Evolutionary conservation across 2,113 vertebrate species (phyloP).

Genomic region (Phalacrocorax brasilianus): DNA sequence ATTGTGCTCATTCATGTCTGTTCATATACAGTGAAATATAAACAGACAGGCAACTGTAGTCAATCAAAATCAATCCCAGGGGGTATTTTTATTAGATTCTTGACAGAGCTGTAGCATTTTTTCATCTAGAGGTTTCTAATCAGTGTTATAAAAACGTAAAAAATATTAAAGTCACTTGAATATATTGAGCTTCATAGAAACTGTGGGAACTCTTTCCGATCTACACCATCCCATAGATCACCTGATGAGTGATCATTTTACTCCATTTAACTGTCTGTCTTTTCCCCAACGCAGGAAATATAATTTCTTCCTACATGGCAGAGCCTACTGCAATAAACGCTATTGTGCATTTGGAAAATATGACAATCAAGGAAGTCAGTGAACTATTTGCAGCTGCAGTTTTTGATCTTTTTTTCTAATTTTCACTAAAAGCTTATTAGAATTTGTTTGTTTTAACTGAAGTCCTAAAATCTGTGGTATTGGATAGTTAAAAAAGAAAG

Average conservation of each 20-base stretch:
- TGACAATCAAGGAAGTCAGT: not conserved
- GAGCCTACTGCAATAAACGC: conserved; percentile 10
- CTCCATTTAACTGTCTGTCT: not conserved
- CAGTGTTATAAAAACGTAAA: conserved; percentile 17
- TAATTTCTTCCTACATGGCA: not conserved
- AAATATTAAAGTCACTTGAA: conserved; percentile 32
- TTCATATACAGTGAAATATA: conserved; percentile 42
- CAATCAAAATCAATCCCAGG: conserved; percentile 43
- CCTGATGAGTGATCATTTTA: not conserved
- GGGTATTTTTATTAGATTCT: conserved; percentile 48
- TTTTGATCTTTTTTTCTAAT: not conserved
- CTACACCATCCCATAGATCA: not conserved
- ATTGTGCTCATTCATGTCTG: not conserved
- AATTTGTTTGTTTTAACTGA: not conserved
- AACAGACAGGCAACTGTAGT: conserved; percentile 33
- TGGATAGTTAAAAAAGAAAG: not conserved
- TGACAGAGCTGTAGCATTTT: not conserved
- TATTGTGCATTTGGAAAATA: not conserved
- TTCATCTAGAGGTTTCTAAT: conserved; percentile 41
- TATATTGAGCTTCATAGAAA: conserved; percentile 18
- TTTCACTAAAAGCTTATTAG: not conserved
- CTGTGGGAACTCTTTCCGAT: not conserved
- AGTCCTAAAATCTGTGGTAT: not conserved
- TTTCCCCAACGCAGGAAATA: not conserved
- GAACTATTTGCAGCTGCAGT: not conserved